Base-by-base conservation (phyloP, 1,140 invertebrate genomes). In the Popillia japonica region DNA sequence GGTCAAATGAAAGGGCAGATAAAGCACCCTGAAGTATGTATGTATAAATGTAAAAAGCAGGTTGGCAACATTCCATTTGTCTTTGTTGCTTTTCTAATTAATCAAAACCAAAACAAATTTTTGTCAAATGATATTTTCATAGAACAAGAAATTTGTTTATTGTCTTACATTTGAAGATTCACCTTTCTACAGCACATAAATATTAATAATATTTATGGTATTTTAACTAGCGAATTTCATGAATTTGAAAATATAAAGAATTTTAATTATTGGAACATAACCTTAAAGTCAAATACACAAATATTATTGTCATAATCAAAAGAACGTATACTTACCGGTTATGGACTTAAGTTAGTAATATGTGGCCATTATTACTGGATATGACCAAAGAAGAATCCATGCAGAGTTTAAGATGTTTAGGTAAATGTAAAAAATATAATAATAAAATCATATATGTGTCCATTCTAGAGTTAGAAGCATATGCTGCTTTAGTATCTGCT, bases 321-420 rank as follows among this genome's bases (percentile, higher is more conserved):
- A 42, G 41, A n/a, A 64, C n/a, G n/a, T 11, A 17, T 64, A 64
- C 4, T 10, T 73, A 40, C 8, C n/a, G 72, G 27, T 73, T 22
- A 73, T 73, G 72, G 72, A 20, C 72, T 73, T 17, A n/a, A 40
- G 27, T 73, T 79, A 23, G 84, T 61, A 89, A 79, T 79, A 93
- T 94, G 92, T 92, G 92, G 91, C 92, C 93, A 78, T 87, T 90
- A 86, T 87, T 92, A 79, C 85, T 94, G 77, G 93, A 95, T 87
- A 92, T 95, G 90, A 91, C 91, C 81, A 91, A 91, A 84, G 95
- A 96, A 86, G 95, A 97, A 86, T 96, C 94, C 86, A 93, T 94
- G 86, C 91, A 94, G 86, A 93, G 93, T 88, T 91, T 97, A 83
- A 90, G 96, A 85, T 92, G 92, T 89, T 90, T 96, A 83, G 94